phyloP scores from a whole-genome alignment of 2,797 vertebrate genomes.

The Iguana delicatissima region DNA sequence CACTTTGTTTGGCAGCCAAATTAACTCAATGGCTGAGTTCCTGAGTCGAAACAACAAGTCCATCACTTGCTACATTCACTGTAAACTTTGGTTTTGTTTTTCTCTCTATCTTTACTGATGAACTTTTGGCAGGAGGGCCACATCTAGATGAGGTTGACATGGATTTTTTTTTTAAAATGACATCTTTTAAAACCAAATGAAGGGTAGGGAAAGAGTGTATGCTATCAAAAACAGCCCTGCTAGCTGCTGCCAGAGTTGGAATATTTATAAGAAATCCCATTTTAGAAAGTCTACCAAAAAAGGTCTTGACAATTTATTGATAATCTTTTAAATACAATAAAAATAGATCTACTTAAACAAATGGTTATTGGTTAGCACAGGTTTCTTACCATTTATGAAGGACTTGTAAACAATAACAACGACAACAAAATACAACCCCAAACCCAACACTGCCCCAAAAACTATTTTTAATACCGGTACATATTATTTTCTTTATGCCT shows the following conservation, averaged over 20 bases:
- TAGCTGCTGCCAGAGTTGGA: constrained; percentile 32
- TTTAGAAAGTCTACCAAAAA: constrained; percentile 30
- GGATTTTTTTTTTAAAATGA: neutral
- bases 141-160: constrained; percentile 53
- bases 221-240: constrained; percentile 39
- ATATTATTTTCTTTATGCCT: too few relatives aligned
- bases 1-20: constrained; percentile 44
- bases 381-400: neutral
- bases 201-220: constrained; percentile 3
- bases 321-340: constrained; percentile 24
- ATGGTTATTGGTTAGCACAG: constrained; percentile 29
- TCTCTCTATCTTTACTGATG: constrained; percentile 44
- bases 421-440: neutral
- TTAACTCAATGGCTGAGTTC: constrained; percentile 23
- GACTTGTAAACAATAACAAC: neutral
- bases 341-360: constrained; percentile 32
- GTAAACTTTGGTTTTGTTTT: constrained; percentile 43
- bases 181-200: constrained; percentile 42
- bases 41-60: constrained; percentile 41
- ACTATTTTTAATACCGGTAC: too few relatives aligned
- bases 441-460: too few relatives aligned
- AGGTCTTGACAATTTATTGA: constrained; percentile 36
- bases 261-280: constrained; percentile 3
- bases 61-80: constrained; percentile 41
- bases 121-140: constrained; percentile 35